Evolutionary conservation across 2,888 invertebrate species (phyloP), one percentile per base, ranked within the genome.

Genomic region (Lutraria lutraria): DNA sequence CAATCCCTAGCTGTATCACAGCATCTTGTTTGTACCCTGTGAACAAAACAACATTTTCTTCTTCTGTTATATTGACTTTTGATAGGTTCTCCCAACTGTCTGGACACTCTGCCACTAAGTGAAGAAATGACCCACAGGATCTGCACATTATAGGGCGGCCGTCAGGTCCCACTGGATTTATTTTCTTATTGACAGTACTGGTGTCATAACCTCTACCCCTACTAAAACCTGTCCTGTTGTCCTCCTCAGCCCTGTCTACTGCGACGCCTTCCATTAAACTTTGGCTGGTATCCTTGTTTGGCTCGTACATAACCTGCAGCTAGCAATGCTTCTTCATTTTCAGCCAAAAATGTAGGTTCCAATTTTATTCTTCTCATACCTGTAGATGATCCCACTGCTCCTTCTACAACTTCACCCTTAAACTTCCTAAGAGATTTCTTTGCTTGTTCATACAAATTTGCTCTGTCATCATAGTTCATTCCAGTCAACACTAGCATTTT

Each of bases 391-490:
- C 25, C 79, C 25, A 52, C 19, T 6, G n/a, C 76, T 63, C 13
- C 15, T 13, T 16, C 13, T 21, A 34, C 68, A 6, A 60, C 81
- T 43, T 80, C 88, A 25, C 88, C 84, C 79, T 89, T 92, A 43
- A 89, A 89, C 63, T 88, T 91, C 54, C 86, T 88, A 16, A 91
- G 54, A 31, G 90, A 86, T 52, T 29, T 34, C 54, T 90, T 92
- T 19, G 90, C 91, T 82, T 92, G 56, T n/a, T 92, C 92, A 86
- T 91, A 90, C 60, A 90, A 68, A n/a, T 83, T 91, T n/a, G 25
- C 85, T 34, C 52, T 72, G n/a, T 91, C 76, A 43, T 82, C 83
- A 88, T 89, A 91, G 43, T 92, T 86, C 90, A 90, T 89, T 0
- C 93, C 93, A 29, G 89, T 91, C 43, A 91, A 83, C 8, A 90